phyloP scores from a whole-genome alignment of 2,797 vertebrate genomes.

The Acestrorhynchus altus region DNA sequence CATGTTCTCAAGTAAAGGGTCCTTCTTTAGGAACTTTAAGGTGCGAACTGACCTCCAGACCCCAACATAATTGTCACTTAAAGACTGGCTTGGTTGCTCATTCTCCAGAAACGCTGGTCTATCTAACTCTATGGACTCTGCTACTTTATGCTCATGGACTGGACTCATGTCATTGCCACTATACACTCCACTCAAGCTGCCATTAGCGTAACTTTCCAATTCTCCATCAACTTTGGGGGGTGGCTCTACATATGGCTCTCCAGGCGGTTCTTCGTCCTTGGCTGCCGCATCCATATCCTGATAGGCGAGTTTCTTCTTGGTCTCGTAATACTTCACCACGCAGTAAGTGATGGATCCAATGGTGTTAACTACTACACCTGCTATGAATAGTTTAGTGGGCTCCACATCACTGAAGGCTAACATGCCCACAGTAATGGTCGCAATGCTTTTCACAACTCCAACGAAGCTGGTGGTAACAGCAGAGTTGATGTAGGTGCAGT shows the following conservation, averaged over 20 bases:
- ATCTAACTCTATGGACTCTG: conserved; percentile 65
- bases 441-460: conserved; percentile 97
- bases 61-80: conserved; percentile 85
- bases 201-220: conserved; percentile 62
- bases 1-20: conserved; percentile 91
- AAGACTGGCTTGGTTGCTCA: conserved; percentile 63
- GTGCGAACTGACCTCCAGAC: conserved; percentile 91
- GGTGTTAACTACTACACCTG: conserved; percentile 94
- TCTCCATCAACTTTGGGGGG: conserved; percentile 65
- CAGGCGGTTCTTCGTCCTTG: conserved; percentile 68
- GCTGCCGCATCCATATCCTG: conserved; percentile 88
- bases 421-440: conserved; percentile 97
- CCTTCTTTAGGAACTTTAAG: conserved; percentile 88
- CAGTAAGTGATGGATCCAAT: conserved; percentile 95
- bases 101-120: conserved; percentile 67
- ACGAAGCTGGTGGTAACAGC: conserved; percentile 99
- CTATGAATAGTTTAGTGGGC: conserved; percentile 91
- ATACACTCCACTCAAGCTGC: conserved; percentile 56
- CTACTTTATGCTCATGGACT: conserved; percentile 62
- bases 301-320: conserved; percentile 86
- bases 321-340: conserved; percentile 90
- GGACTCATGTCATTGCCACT: conserved; percentile 51
- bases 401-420: conserved; percentile 92
- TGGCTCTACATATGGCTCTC: conserved; percentile 68
- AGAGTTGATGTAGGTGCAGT: conserved; percentile 98